Evolutionary conservation across 2,888 invertebrate genomes (phyloP).

Genomic region (Micoletzkya japonica): DNA sequence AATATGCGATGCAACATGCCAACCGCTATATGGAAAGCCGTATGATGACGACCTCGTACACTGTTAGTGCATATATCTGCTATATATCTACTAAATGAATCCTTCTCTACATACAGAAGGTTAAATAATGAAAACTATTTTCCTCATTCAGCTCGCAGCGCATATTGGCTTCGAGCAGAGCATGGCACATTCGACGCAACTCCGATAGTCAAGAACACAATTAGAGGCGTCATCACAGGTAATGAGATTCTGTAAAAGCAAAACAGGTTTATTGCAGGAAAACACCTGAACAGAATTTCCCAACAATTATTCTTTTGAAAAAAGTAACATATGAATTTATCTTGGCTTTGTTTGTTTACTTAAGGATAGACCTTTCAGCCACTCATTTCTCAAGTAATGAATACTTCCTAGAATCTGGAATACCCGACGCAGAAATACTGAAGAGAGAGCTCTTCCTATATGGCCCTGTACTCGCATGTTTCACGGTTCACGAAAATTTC

Average conservation of each 20-base stretch:
- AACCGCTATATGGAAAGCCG: conserved; percentile 15
- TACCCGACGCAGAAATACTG: conserved; percentile 32
- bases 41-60: conserved; percentile 20
- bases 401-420: not conserved
- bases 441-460: conserved; percentile 45
- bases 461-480: conserved; percentile 50
- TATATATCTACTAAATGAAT: too few species aligned
- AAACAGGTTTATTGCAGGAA: not conserved
- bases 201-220: conserved; percentile 3
- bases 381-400: not conserved
- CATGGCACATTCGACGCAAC: not conserved
- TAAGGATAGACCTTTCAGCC: too few species aligned
- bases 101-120: not conserved
- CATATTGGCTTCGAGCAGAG: conserved; percentile 22
- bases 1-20: conserved; percentile 11
- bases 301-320: too few species aligned
- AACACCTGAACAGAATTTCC: too few species aligned
- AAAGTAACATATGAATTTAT: too few species aligned
- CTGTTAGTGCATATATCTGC: too few species aligned
- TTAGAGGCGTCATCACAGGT: not conserved
- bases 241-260: too few species aligned
- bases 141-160: not conserved
- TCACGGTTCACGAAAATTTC: conserved; percentile 50
- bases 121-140: not conserved
- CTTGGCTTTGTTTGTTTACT: too few species aligned